Base-by-base conservation (phyloP, 2,113 vertebrate species). In the Tauraco erythrolophus region DNA sequence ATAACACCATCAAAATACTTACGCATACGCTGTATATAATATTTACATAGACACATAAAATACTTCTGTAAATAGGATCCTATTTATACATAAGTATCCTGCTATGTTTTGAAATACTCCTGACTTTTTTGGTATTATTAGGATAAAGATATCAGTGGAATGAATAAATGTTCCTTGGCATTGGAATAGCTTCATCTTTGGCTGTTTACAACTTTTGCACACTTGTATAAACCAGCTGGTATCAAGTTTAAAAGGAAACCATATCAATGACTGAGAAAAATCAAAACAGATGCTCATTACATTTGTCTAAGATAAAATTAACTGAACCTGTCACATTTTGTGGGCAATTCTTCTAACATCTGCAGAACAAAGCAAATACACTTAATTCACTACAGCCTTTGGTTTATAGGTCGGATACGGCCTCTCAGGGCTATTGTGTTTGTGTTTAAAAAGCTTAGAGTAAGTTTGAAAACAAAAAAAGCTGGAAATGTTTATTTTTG, bases 251-350 rank as follows among this genome's bases (percentile, higher is more conserved):
- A 98, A 98, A 97, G 96, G 89, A 97, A 97, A 92, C 92, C 11
- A 7, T 97, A 97, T 98, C 97, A 97, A 78, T 97, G 95, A 95
- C 87, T 81, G 74, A 94, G 96, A 96, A 92, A 98, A 98, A 97
- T 90, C 96, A 97, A 98, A 98, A 97, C 98, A 98, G 96, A 98
- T 98, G 97, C 94, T 97, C 94, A 96, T 98, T 97, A 96, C 94
- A 94, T 97, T 96, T 90, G 51, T 94, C 97, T 95, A 95, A 98
- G 97, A 95, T 70, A 97, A 97, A 98, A 98, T 97, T 97, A 98
- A 97, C 96, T 96, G 95, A 97, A 98, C 94, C 94, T 98, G 98
- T 97, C 94, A 96, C 84, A 96, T 96, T 98, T 95, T 74, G 37
- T 56, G 94, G 97, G 89, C 95, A 96, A 92, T 69, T 76, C 94